Base-by-base conservation (phyloP, 64 coral and sea anemone species). In the Orbicella faveolata region DNA sequence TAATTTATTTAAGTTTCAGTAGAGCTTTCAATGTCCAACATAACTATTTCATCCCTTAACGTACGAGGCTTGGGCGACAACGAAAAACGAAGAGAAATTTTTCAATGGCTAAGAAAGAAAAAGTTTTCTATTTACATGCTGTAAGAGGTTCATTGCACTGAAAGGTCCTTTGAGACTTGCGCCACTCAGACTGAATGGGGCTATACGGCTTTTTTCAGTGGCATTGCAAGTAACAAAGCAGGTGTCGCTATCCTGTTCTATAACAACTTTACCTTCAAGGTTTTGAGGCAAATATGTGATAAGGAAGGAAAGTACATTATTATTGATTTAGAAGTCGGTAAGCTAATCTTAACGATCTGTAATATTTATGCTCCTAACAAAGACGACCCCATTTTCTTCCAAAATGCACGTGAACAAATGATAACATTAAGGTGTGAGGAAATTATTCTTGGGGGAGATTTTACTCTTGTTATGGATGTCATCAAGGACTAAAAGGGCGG, bases 91-190 rank as follows among this genome's bases (percentile, higher is more conserved):
- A 67, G 75, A 64, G 76, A 89, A 89, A 19, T 64, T 63, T 89
- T 78, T 41, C 21, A 79, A 16, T 89, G 87, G 87, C 62, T 89
- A 11, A 67, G 48, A 89, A 78, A 63, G 26, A 89, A 89, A 79
- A 65, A 44, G 0, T 64, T 52, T 70, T 69, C 76, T 34, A 89
- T 80, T 65, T 83, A 67, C 37, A 67, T 80, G 61, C 34, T 89
- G 61, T 63, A 80, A 68, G 88, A 89, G 59, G 76, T 21, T 68
- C 61, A 89, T 79, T 79, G 75, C 36, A 53, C 75, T 5, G 26
- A 78, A 72, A 54, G 78, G 36, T 67, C 59, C 9, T 19, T 34
- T 69, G 23, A 63, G 30, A 30, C 30, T 30, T 30, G 30, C 30
- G 30, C 30, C 30, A 30, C 30, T 30, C 30, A 30, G 30, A 30